A percentile compares a stretch with the other conserved stretches of the same genome.
These are phyloP conservation scores for Candoia aspera DNA, from an alignment of 2,113 vertebrate genomes.

Conservation along the genomic window DNA sequence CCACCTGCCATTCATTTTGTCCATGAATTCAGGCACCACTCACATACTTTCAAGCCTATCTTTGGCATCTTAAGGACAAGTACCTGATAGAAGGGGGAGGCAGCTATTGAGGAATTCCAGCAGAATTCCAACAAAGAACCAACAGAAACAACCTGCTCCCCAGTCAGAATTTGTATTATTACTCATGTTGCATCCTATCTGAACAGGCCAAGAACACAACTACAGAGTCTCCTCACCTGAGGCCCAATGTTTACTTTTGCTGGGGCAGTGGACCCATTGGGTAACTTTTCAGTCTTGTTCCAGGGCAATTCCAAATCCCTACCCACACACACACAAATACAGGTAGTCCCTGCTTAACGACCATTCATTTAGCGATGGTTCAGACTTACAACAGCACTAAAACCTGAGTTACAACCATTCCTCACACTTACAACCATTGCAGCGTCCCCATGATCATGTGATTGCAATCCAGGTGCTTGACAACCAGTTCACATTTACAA, in stretches of 20 bases:
- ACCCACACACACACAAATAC: conserved; percentile 36
- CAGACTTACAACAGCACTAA: too few species aligned
- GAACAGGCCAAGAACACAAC: neutral
- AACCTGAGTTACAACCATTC: too few species aligned
- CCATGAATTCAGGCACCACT: neutral
- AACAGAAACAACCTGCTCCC: rapidly evolving
- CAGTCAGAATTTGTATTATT: neutral
- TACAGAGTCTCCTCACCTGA: neutral
- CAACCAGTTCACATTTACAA: too few species aligned
- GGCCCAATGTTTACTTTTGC: too few species aligned
- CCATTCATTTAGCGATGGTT: too few species aligned
- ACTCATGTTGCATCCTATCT: neutral
- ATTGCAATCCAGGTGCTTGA: too few species aligned
- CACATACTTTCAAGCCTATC: neutral
- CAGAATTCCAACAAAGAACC: neutral
- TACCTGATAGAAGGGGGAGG: neutral
- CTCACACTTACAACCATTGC: too few species aligned
- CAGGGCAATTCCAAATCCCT: conserved; percentile 59
- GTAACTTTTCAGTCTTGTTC: conserved; percentile 30
- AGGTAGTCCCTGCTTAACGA: too few species aligned
- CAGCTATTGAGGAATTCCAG: neutral
- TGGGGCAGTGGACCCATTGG: neutral
- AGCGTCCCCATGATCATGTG: too few species aligned
- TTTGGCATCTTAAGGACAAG: neutral
- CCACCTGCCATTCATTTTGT: neutral